These are phyloP conservation scores for Slavum lentiscoides DNA, from an alignment of 2,888 invertebrate species.

Conservation along the genomic window DNA sequence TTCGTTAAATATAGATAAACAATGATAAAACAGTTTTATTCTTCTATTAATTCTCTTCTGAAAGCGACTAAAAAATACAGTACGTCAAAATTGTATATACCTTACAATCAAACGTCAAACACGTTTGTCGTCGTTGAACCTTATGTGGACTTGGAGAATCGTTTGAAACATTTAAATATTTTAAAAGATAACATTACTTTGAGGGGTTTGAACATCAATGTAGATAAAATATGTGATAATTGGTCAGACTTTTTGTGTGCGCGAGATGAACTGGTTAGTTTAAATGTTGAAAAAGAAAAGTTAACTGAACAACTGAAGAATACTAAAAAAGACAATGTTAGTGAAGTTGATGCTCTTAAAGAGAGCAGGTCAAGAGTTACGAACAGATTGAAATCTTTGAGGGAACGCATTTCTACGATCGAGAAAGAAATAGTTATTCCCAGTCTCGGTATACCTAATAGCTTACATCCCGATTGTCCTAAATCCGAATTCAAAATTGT, in stretches of 20 bases:
- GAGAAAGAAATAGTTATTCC: constrained; percentile 72
- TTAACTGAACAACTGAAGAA: constrained; percentile 63
- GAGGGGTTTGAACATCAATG: constrained; percentile 65
- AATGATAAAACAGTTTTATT: constrained; percentile 44
- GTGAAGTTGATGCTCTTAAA: constrained; percentile 64
- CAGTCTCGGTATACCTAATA: constrained; percentile 72
- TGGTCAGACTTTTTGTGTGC: constrained; percentile 69
- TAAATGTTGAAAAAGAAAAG: constrained; percentile 64
- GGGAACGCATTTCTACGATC: constrained; percentile 69
- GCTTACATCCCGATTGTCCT: constrained; percentile 69
- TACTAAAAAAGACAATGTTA: constrained; percentile 61
- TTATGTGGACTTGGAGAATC: constrained; percentile 68
- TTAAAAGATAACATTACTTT: constrained; percentile 65
- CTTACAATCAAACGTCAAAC: constrained; percentile 71
- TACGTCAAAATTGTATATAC: constrained; percentile 64
- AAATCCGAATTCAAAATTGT: constrained; percentile 58
- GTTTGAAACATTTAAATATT: constrained; percentile 62
- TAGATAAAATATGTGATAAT: constrained; percentile 64
- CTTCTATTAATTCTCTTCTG: constrained; percentile 7
- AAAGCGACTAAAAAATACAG: constrained; percentile 37
- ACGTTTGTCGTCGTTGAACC: constrained; percentile 72
- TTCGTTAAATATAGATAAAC: constrained; percentile 49
- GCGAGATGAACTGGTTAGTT: constrained; percentile 61
- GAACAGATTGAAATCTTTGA: constrained; percentile 69
- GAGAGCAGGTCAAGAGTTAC: constrained; percentile 65